These are phyloP conservation scores for Urocitellus parryii DNA, from an alignment of 2,113 vertebrate species.

Conservation along the genomic window DNA sequence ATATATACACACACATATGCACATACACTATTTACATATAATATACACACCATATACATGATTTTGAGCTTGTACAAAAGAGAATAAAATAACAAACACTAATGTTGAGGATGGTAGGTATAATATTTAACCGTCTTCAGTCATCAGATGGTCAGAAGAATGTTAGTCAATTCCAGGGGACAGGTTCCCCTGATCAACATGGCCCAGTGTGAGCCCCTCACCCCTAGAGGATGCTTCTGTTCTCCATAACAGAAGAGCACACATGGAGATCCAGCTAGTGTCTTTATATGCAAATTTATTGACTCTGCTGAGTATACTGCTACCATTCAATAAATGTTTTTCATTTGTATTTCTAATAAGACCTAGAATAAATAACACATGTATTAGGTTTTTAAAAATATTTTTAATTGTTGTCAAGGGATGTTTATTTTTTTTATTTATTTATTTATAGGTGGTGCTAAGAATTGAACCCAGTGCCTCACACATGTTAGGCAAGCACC, in stretches of 20 bases:
- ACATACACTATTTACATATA: background rate
- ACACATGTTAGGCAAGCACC: no score
- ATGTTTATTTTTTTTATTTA: no score
- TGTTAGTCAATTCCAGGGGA: background rate
- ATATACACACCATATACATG: background rate
- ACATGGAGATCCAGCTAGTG: background rate
- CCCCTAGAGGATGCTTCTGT: background rate
- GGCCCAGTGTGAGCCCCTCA: background rate
- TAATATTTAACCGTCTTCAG: background rate
- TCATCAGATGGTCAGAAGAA: background rate
- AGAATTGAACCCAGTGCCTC: no score
- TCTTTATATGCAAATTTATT: constrained; percentile 30
- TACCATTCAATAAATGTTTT: background rate
- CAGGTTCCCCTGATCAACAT: background rate
- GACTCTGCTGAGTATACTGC: background rate
- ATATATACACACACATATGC: no score
- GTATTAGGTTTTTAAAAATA: background rate
- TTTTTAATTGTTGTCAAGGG: no score
- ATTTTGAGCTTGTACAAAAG: background rate
- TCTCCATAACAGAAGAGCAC: background rate
- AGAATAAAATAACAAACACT: background rate
- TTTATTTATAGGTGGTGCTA: no score
- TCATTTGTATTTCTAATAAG: constrained; percentile 38
- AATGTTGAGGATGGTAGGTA: background rate
- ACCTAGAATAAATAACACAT: background rate